Evolutionary conservation across 1,140 invertebrate genomes (phyloP), one percentile per base, ranked within the genome.

Genomic region (Lasioglossum albipes): DNA sequence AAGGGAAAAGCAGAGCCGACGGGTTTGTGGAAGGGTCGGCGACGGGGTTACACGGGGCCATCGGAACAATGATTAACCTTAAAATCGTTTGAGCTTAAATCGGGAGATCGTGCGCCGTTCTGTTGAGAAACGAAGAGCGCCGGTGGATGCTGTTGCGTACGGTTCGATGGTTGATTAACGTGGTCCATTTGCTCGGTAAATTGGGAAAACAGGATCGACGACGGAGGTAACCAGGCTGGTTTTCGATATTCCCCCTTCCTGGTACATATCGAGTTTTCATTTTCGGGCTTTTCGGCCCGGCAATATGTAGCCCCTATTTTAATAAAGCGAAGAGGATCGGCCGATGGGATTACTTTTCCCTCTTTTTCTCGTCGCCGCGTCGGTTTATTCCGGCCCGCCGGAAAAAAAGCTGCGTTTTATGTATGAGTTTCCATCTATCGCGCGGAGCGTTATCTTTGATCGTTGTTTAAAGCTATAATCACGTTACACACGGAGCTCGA

Each of bases 51-150:
- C 36, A 5, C 36, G 36, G 36, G 36, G 12, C 12, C 84, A 81
- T 71, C 75, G 77, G 72, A 89, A 89, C 83, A 86, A 89, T 87
- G 87, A 89, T 91, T 87, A 89, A 90, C 83, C 88, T 76, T 81
- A 84, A 85, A 85, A 87, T 84, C 59, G 22, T 10, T 62, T 12
- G 62, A 16, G 59, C 59, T 64, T 65, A 36, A 41, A 70, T 0
- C 42, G 22, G 18, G 45, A 20, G 66, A 41, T 16, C 54, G 18
- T n/a, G 36, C 36, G 36, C 36, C 36, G 36, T 36, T 36, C 36
- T 12, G 45, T 49, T 12, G 27, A 31, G 31, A 1, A 57, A 45
- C 45, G 62, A 65, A 31, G 62, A 2, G 16, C 31, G 61, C 41
- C 22, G 4, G 18, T 31, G 31, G 31, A 0, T 4, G 65, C 0